A percentile compares a stretch with the other conserved stretches of the same genome.
These are phyloP conservation scores for Trichogramma dendrolimi DNA, from an alignment of 2,888 invertebrate species.

Conservation along the genomic window DNA sequence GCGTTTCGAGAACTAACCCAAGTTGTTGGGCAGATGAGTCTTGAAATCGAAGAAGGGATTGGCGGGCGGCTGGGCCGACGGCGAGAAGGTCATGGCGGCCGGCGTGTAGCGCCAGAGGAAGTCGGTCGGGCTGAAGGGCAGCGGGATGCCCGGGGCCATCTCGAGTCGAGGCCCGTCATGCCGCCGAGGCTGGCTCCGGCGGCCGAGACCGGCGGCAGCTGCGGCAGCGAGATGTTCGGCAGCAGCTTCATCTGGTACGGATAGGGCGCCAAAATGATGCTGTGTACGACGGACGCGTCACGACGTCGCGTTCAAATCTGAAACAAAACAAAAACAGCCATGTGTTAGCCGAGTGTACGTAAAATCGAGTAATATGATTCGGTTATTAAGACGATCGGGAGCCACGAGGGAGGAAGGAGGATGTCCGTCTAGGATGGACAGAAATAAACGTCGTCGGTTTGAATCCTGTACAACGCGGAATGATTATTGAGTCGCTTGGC, in stretches of 20 bases:
- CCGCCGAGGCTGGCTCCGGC: conserved; percentile 38
- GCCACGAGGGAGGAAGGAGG: background rate
- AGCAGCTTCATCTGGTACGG: conserved; percentile 54
- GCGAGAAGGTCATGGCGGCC: conserved; percentile 68
- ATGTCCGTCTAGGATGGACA: too few species aligned
- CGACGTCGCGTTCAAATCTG: background rate
- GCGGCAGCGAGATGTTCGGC: conserved; percentile 52
- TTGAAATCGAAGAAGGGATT: conserved; percentile 79
- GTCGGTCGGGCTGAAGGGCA: conserved; percentile 79
- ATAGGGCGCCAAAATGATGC: too few species aligned
- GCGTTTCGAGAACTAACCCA: conserved; percentile 52
- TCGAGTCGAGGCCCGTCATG: conserved; percentile 67
- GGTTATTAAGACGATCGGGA: background rate
- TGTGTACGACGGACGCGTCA: too few species aligned
- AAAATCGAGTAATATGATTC: background rate
- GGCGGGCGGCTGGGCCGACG: conserved; percentile 59
- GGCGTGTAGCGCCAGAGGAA: conserved; percentile 81
- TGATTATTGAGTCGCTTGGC: too few species aligned
- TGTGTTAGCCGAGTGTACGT: background rate
- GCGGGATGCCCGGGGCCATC: conserved; percentile 66
- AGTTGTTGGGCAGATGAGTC: conserved; percentile 76
- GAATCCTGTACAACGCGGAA: too few species aligned
- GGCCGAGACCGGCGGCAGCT: conserved; percentile 49
- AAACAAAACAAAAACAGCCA: background rate
- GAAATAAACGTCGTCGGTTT: too few species aligned